Percentiles rank a stretch among this genome's conserved stretches.
phyloP scores from a whole-genome alignment of 92 coral and sea anemone species.

The Virgularia gustaviana region DNA sequence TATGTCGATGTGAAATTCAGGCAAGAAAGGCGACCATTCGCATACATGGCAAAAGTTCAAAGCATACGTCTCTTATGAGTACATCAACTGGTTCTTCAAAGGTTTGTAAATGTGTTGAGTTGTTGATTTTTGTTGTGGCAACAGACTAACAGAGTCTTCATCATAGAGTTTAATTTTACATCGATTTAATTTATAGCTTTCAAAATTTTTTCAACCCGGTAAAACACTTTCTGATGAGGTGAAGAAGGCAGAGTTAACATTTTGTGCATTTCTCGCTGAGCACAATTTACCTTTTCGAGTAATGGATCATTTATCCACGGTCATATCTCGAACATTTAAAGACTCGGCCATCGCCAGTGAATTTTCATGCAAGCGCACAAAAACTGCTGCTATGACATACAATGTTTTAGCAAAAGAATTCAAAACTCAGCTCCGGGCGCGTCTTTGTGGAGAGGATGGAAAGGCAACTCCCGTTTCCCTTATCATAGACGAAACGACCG shows the following conservation, averaged over 20 bases:
- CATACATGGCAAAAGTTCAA: slow-evolving; percentile 23
- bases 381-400: slow-evolving; percentile 20
- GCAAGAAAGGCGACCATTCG: slow-evolving; percentile 29
- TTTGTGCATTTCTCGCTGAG: slow-evolving; percentile 31
- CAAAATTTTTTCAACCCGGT: slow-evolving; percentile 13
- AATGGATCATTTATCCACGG: slow-evolving; percentile 3
- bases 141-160: neutral
- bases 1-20: slow-evolving; percentile 27
- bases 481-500: slow-evolving; percentile 19
- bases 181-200: neutral
- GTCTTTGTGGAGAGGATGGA: neutral
- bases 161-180: neutral
- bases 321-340: slow-evolving; percentile 14
- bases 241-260: slow-evolving; percentile 17
- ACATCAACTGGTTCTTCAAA: slow-evolving; percentile 4
- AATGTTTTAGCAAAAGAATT: slow-evolving; percentile 15
- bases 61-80: slow-evolving; percentile 22
- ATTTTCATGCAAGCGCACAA: slow-evolving; percentile 25
- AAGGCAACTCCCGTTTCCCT: slow-evolving; percentile 1
- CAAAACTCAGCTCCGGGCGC: slow-evolving; percentile 10
- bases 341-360: slow-evolving; percentile 16
- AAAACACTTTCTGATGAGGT: slow-evolving; percentile 16
- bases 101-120: slow-evolving; percentile 11
- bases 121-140: neutral
- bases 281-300: slow-evolving; percentile 22